Evolutionary conservation across 2,113 vertebrate genomes (phyloP), one percentile per base, ranked within the genome.

Genomic region (Alligator mississippiensis): DNA sequence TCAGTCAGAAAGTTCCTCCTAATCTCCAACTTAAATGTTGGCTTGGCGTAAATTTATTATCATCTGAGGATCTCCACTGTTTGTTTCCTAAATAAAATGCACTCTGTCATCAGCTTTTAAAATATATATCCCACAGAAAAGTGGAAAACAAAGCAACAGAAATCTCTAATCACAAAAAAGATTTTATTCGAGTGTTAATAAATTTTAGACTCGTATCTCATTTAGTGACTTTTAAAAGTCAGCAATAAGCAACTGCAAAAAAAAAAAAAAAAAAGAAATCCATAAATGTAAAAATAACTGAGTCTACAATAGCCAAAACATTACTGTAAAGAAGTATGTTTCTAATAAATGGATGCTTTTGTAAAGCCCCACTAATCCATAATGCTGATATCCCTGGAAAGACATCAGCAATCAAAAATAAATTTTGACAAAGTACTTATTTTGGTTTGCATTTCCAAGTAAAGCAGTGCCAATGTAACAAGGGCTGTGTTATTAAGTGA

Each of bases 281-380:
- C 7, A 4, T 27, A 82, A 47, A 62, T 5, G 77, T 25, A 30
- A 17, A 94, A 68, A 76, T 74, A 94, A 64, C n/a, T 59, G 70
- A 30, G 80, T 85, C 28, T 70, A 84, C 94, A 89, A 84, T 60
- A 27, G 27, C 62, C 77, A 77, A 87, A 87, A 27, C 6, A 34
- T 72, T 80, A 47, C 59, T 55, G 93, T 55, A 82, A 24, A 76
- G 6, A 94, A 92, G 7, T 70, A 88, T 80, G 70, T 85, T 95
- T 96, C 89, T 91, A 94, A 96, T 89, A 88, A 91, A 91, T 79
- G 9, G 14, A 9, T 68, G 5, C 81, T 95, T 95, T 93, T 12
- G 21, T 57, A 95, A 82, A 24, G 89, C 85, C 79, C 88, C 70
- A 77, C 15, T 88, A 83, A 64, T 84, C 55, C 2, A 2, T 18